A percentile compares a stretch with the other conserved stretches of the same genome.
Conservation (phyloP, 1,140 invertebrate genomes). For the Atopsyche davidsoni region DNA sequence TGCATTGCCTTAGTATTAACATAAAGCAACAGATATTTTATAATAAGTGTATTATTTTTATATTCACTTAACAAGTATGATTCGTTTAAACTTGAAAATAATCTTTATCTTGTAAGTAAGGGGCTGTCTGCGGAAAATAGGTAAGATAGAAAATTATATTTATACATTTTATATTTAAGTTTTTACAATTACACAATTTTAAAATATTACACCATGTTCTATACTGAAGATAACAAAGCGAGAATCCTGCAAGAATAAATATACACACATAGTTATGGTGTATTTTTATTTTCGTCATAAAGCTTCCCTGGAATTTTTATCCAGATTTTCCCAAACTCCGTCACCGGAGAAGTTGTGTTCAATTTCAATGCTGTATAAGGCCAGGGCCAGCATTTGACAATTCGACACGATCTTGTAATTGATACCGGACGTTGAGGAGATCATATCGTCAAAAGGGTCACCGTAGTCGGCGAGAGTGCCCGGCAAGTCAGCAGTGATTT, state of each 20-base stretch:
- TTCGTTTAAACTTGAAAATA: too few relatives aligned
- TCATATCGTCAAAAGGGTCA: not conserved
- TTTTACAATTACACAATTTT: not conserved
- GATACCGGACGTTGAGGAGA: not conserved
- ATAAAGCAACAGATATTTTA: too few relatives aligned
- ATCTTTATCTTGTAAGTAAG: not conserved
- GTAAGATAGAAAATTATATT: not conserved
- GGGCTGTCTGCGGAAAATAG: too few relatives aligned
- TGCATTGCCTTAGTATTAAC: too few relatives aligned
- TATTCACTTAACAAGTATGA: too few relatives aligned
- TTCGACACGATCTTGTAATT: not conserved
- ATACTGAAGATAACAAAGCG: not conserved
- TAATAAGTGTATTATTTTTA: too few relatives aligned
- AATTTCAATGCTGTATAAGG: not conserved
- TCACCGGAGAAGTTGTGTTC: not conserved
- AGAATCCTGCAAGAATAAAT: not conserved
- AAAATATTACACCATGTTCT: too few relatives aligned
- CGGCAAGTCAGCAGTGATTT: not conserved
- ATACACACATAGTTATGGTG: not conserved
- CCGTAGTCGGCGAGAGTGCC: not conserved
- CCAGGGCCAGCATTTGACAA: not conserved
- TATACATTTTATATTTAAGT: not conserved
- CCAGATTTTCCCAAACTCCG: not conserved
- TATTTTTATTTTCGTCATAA: conserved; percentile 1
- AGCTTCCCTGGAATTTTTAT: not conserved